Evolutionary conservation across 2,113 vertebrate genomes (phyloP).

Genomic region (Mustelus asterias): DNA sequence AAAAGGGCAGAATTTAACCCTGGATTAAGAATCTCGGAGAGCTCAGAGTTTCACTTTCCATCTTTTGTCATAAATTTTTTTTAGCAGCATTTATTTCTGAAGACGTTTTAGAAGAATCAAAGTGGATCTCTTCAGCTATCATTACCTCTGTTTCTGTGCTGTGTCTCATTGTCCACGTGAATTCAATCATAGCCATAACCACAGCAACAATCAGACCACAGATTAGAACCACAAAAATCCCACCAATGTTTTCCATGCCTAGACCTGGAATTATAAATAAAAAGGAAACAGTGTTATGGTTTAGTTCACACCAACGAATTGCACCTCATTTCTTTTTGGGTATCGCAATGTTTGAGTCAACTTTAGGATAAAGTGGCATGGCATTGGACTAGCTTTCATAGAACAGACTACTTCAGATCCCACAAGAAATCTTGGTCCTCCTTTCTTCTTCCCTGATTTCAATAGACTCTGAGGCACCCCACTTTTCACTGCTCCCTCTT

Average conservation of each 20-base stretch:
- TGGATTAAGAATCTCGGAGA: background rate
- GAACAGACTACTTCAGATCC: background rate
- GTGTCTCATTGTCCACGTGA: slow-evolving; percentile 90
- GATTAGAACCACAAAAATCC: slow-evolving; percentile 97
- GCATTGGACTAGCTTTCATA: background rate
- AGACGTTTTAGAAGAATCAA: background rate
- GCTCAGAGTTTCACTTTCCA: background rate
- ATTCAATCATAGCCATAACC: slow-evolving; percentile 97
- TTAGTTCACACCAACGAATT: background rate
- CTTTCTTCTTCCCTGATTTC: background rate
- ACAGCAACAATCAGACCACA: slow-evolving; percentile 94
- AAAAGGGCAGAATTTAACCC: background rate
- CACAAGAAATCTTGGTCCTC: background rate
- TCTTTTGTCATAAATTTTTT: background rate
- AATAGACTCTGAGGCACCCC: background rate
- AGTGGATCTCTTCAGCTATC: slow-evolving; percentile 20
- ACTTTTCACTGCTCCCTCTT: background rate
- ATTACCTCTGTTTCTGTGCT: slow-evolving; percentile 88
- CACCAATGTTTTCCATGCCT: slow-evolving; percentile 97
- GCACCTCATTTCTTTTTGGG: background rate
- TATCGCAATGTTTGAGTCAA: background rate
- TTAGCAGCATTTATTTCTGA: background rate
- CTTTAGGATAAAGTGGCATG: background rate
- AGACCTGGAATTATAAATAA: slow-evolving; percentile 64
- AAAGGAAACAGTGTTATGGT: slow-evolving; percentile 8